These are phyloP conservation scores for Hypolimnas misippus DNA, from an alignment of 2,888 invertebrate genomes.

Conservation along the genomic window DNA sequence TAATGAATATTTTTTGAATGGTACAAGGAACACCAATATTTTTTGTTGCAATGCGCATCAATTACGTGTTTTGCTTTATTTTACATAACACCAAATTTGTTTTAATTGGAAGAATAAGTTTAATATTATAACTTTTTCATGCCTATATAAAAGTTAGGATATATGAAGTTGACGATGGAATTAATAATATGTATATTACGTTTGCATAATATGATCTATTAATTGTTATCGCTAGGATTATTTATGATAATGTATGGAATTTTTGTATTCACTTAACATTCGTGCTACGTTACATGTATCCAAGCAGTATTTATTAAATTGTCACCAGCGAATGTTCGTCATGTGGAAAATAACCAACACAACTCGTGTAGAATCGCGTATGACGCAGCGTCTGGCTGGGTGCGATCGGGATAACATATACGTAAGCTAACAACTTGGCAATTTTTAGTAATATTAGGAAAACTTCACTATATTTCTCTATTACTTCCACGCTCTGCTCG, in stretches of 20 bases:
- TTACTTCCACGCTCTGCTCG: no score
- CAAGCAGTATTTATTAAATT: conserved; percentile 25
- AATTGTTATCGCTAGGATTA: background rate
- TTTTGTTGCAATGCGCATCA: background rate
- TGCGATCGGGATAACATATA: conserved; percentile 49
- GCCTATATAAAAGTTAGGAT: no score
- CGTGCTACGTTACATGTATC: background rate
- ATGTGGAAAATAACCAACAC: conserved; percentile 64
- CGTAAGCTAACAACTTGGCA: conserved; percentile 24
- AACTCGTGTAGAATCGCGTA: conserved; percentile 44
- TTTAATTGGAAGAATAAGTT: background rate
- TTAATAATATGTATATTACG: background rate
- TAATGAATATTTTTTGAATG: conserved; percentile 18
- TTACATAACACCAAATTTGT: background rate
- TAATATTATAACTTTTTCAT: no score
- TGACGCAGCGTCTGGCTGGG: conserved; percentile 67
- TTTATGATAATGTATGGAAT: background rate
- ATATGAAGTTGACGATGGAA: no score
- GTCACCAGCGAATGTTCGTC: conserved; percentile 40
- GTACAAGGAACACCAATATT: conserved; percentile 12
- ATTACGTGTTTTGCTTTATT: background rate
- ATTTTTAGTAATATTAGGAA: background rate
- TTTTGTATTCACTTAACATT: background rate
- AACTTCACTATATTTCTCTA: no score
- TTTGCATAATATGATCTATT: background rate